Evolutionary conservation across 2,113 vertebrate species (phyloP), one percentile per base, ranked within the genome.

Genomic region (Leiothrix lutea): DNA sequence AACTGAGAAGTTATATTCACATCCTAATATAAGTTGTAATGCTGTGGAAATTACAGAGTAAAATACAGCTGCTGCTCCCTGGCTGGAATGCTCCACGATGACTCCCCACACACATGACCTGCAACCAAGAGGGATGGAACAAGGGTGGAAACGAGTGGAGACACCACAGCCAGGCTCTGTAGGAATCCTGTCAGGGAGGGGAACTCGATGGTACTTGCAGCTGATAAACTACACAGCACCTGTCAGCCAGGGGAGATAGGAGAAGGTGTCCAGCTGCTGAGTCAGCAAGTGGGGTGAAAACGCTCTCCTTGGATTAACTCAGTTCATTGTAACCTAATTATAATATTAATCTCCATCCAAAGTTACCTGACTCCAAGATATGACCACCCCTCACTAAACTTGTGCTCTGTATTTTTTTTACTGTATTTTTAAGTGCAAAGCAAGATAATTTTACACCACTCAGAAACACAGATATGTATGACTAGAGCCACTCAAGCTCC

Each of bases 61-160:
- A 67, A 77, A 51, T 33, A 24, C 24, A 86, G 72, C 53, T 58
- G 22, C 45, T 67, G 33, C 26, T 67, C 36, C 33, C 36, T 60
- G 45, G 7, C 38, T 51, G 26, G 45, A 44, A 15, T 33, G 18
- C 12, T 44, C 26, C 72, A 67, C 53, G 36, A 6, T 12, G 45
- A 31, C 12, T 60, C 45, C 62, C 14, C 22, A 12, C 6, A 58
- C 14, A 35, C 17, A 12, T 0, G 1, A 51, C 44, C 33, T 67
- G 45, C 45, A 58, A 5, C 14, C 53, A 67, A 29, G 44, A 57
- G 33, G 36, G 53, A 33, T 10, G 22, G 61, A 51, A 60, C 0
- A 0, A 24, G 9, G 13, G 24, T 48, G 61, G 20, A 48, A 42
- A 2, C 0, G 13, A 17, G 61, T 14, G 44, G 33, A 67, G 31